Evolutionary conservation across 2,797 vertebrate species (phyloP).

Genomic region (Iguana delicatissima): DNA sequence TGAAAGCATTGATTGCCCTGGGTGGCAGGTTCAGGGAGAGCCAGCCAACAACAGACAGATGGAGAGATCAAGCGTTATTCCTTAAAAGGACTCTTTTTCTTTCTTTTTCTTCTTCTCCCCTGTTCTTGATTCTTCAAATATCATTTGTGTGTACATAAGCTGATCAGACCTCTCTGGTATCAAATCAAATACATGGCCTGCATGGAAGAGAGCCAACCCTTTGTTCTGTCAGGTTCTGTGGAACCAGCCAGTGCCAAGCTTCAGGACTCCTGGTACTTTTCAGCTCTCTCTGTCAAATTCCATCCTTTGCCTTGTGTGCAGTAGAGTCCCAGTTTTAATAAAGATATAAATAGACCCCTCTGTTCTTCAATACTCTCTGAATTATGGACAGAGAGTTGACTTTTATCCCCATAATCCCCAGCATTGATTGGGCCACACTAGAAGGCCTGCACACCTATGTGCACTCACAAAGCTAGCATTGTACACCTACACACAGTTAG

Average conservation of each 20-base stretch:
- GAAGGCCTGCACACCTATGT: neutral
- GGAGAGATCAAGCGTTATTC: constrained; percentile 40
- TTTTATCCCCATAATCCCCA: neutral
- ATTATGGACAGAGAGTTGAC: neutral
- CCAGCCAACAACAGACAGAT: constrained; percentile 36
- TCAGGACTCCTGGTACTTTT: neutral
- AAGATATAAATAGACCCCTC: constrained; percentile 15
- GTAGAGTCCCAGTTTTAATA: constrained; percentile 1
- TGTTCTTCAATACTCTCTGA: neutral
- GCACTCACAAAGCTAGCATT: neutral
- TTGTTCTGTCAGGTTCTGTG: constrained; percentile 4
- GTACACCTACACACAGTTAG: neutral
- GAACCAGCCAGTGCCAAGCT: neutral
- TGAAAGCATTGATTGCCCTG: constrained; percentile 45
- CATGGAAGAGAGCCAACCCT: neutral
- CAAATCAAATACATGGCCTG: constrained; percentile 34
- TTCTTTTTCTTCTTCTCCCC: neutral
- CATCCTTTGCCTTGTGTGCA: neutral
- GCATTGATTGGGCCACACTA: neutral
- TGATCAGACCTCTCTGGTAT: constrained; percentile 22
- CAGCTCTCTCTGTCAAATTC: neutral
- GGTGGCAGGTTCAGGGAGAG: constrained; percentile 40
- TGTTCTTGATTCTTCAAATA: constrained; percentile 30
- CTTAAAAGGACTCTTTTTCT: constrained; percentile 43
- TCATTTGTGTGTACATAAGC: constrained; percentile 20